Evolutionary conservation across 2,113 vertebrate genomes (phyloP), one percentile per base, ranked within the genome.

Genomic region (Dasypus novemcinctus): DNA sequence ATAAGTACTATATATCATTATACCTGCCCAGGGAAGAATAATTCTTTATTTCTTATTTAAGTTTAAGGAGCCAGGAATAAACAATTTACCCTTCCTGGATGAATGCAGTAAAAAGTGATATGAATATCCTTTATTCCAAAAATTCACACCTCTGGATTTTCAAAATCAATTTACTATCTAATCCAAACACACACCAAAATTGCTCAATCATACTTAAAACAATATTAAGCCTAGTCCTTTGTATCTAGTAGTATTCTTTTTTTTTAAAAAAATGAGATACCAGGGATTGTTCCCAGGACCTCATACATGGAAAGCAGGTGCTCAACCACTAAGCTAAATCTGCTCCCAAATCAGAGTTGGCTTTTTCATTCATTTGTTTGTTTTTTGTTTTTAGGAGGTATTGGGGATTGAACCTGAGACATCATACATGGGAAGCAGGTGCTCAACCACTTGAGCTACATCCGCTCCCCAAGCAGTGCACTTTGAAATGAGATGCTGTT

Each of bases 51-150:
- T 91, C 18, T 94, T 68, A 94, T 10, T 85, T 71, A 57, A 54
- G n/a, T 92, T 96, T 86, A 85, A 91, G 68, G 49, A 92, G 4
- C 21, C 36, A 63, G 64, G 11, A 74, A 52, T 18, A 87, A 95
- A 95, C n/a, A 71, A 95, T 69, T 90, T 90, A 31, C 85, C 72
- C 14, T 91, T 84, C 7, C 3, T 96, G 17, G 41, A 29, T 91
- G 29, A 57, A 86, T 57, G 38, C 25, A 91, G 38, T 46, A n/a
- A 79, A 78, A 41, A 76, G 5, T 66, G 21, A 84, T 25, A 5
- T 46, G 74, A 96, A 81, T 68, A 63, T 0, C 36, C 31, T 80
- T 66, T 88, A 13, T 69, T 36, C 3, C 57, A 88, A 89, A 21
- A 89, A 91, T 81, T 33, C 90, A 90, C 92, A 93, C 7, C 10